Conservation (phyloP, 2,888 invertebrate species). For the Stenotaenia linearis region DNA sequence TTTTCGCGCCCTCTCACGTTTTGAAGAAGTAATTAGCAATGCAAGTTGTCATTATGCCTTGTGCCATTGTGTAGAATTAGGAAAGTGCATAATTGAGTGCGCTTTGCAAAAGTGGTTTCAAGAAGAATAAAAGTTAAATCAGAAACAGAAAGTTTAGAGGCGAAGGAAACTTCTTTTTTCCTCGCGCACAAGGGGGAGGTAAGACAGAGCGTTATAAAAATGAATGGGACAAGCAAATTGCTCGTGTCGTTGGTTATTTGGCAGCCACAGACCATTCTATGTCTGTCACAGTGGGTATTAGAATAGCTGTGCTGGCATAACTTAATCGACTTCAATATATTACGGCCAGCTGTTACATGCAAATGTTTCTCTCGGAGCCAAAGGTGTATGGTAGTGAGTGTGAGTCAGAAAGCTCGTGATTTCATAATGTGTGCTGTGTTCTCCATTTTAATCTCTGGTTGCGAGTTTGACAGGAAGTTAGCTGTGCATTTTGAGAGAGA, state of each 20-base stretch:
- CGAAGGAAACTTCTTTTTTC: too few relatives aligned
- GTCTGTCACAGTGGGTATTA: slow-evolving; percentile 17
- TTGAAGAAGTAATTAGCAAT: slow-evolving; percentile 11
- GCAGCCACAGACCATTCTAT: slow-evolving; percentile 37
- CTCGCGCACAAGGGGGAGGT: too few relatives aligned
- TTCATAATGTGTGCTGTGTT: slow-evolving; percentile 11
- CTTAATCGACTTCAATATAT: slow-evolving; percentile 14
- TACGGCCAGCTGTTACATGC: slow-evolving; percentile 15
- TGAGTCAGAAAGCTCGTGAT: background rate
- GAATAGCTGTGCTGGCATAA: slow-evolving; percentile 14
- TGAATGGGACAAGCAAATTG: slow-evolving; percentile 15
- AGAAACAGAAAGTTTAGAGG: background rate
- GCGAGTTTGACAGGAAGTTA: slow-evolving; percentile 1
- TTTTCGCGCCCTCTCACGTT: background rate
- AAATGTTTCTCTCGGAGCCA: slow-evolving; percentile 9
- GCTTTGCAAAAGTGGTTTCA: background rate
- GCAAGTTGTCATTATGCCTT: slow-evolving; percentile 15
- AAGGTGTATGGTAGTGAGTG: background rate
- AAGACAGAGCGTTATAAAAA: background rate
- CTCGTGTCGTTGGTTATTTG: slow-evolving; percentile 34
- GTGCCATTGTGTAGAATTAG: background rate
- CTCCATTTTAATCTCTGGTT: background rate
- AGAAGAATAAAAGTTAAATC: background rate
- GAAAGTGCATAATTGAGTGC: slow-evolving; percentile 6
- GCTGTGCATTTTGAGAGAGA: background rate